Base-by-base conservation (phyloP, 2,113 vertebrate species). In the Fulica atra region DNA sequence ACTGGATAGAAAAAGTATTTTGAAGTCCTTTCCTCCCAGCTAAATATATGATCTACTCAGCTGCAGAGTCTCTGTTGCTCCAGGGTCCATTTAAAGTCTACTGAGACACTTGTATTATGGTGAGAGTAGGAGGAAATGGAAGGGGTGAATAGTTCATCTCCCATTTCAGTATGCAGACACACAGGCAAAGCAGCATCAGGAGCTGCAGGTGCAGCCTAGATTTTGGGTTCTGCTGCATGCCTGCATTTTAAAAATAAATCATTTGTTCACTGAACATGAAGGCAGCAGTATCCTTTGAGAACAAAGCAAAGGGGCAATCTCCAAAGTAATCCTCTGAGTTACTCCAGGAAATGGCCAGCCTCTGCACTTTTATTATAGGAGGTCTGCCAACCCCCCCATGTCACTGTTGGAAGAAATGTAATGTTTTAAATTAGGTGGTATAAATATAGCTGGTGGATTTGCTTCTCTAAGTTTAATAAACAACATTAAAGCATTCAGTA, bases 51-150 rank as follows among this genome's bases (percentile, higher is more conserved):
- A 76, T 56, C 59, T 86, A 24, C 82, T 88, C 1, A 1, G 31
- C 82, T 78, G 50, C 68, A 70, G 57, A 86, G 46, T 65, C 77
- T 92, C 69, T 81, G 51, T 42, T 95, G 69, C 87, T 91, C 53
- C 60, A 63, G 21, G 35, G 79, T 95, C 89, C 89, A 95, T 96
- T 97, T 94, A 86, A 92, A 90, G 72, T 96, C 92, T 92, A 60
- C 91, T 16, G 95, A 92, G 93, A 94, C 86, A 2, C 36, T 93
- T 85, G 77, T 93, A 74, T 86, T 90, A 93, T 29, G 2, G 65
- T 76, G 38, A 60, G 72, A 79, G 80, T 38, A 40, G 2, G 19
- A 65, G 24, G 12, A 86, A 81, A 76, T 33, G 72, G 54, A 82
- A 54, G 50, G 74, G 88, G 73, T 96, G 93, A 94, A 84, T 89